phyloP scores from a whole-genome alignment of 2,888 invertebrate species.

The Nomada ruficornis region DNA sequence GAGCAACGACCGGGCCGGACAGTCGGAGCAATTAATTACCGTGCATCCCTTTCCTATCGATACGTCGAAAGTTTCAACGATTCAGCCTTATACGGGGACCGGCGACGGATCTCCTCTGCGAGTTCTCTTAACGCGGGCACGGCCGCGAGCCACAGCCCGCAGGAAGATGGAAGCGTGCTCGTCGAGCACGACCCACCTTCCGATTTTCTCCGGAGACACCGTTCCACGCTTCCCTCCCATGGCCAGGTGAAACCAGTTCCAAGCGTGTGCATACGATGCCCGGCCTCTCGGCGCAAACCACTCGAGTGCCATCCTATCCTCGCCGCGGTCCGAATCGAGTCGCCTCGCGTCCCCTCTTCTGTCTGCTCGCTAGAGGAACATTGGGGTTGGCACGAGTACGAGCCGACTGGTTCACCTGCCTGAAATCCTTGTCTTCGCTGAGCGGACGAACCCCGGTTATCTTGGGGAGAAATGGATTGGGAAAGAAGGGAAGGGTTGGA shows the following conservation, averaged over 20 bases:
- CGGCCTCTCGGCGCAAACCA: constrained; percentile 28
- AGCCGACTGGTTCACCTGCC: constrained; percentile 18
- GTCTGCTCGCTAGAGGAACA: constrained; percentile 3
- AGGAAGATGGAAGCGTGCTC: constrained; percentile 54
- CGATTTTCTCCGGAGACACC: constrained; percentile 70
- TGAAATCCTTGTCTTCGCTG: background rate
- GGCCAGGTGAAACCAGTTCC: constrained; percentile 65
- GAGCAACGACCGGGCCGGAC: constrained; percentile 1
- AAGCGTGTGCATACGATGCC: constrained; percentile 59
- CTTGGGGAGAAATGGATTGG: background rate
- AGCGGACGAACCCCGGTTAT: background rate
- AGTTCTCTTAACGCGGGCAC: background rate
- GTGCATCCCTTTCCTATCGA: constrained; percentile 45
- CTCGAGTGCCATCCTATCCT: constrained; percentile 45
- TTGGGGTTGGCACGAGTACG: constrained; percentile 5
- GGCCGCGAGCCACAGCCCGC: background rate
- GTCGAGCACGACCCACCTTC: constrained; percentile 60
- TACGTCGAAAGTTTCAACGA: constrained; percentile 32
- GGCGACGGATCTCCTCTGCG: background rate
- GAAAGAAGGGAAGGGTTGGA: too few relatives aligned
- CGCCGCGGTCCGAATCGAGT: constrained; percentile 16
- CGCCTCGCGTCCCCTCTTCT: constrained; percentile 6
- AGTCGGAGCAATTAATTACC: constrained; percentile 49
- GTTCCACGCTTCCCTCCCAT: constrained; percentile 47
- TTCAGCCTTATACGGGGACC: constrained; percentile 39